Evolutionary conservation across 2,797 vertebrate species (phyloP).

Genomic region (Helarctos malayanus): DNA sequence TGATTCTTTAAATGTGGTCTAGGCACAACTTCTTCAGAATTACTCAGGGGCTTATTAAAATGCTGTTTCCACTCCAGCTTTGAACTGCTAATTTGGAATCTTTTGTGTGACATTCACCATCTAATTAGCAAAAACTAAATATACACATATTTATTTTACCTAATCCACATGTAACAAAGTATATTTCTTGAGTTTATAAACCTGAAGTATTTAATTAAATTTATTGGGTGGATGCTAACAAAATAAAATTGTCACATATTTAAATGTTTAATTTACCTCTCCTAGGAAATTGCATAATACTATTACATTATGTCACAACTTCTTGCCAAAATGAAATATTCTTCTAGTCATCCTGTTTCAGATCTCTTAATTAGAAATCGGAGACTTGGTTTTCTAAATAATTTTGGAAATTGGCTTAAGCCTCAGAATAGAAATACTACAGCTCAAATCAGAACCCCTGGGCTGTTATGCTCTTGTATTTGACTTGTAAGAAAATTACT

Average conservation of each 20-base stretch:
- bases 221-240: neutral
- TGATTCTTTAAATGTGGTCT: neutral
- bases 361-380: neutral
- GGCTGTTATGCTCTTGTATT: neutral
- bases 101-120: neutral
- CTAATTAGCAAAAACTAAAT: neutral
- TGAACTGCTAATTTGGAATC: neutral
- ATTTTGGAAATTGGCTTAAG: constrained; percentile 35
- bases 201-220: neutral
- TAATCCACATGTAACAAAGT: neutral
- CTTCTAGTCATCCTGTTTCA: neutral
- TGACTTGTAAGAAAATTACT: neutral
- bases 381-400: neutral
- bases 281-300: neutral
- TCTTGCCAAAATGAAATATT: neutral
- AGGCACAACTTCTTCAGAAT: neutral
- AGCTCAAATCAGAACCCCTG: neutral
- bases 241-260: neutral
- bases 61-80: neutral
- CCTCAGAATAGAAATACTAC: neutral
- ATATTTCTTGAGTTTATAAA: neutral
- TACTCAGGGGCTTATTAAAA: neutral
- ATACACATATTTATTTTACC: neutral
- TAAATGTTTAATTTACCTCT: neutral
- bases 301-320: neutral